Conservation (phyloP, 2,797 vertebrate genomes). For the Artibeus lituratus region DNA sequence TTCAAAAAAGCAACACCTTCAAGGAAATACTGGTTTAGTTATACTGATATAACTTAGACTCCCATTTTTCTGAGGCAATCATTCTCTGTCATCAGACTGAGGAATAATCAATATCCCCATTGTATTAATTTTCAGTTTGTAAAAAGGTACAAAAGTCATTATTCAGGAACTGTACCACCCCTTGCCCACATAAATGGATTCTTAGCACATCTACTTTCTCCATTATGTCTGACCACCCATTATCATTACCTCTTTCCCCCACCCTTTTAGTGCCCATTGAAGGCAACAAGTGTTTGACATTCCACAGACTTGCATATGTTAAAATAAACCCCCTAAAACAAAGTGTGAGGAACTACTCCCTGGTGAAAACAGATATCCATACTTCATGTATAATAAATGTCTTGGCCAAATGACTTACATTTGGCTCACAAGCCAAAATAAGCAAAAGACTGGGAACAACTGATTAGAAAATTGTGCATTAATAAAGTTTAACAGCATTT, state of each 20-base stretch:
- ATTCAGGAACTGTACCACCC: background rate
- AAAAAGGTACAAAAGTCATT: background rate
- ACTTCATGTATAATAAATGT: background rate
- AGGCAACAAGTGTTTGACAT: background rate
- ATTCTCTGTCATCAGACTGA: background rate
- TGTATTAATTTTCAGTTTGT: background rate
- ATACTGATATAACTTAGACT: background rate
- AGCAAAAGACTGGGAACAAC: background rate
- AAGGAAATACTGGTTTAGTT: background rate
- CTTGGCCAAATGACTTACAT: background rate
- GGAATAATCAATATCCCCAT: background rate
- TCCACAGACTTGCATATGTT: background rate
- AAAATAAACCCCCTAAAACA: background rate
- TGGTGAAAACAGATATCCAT: background rate
- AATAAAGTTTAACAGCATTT: slow-evolving; percentile 37
- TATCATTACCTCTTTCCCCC: background rate
- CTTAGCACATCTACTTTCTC: background rate
- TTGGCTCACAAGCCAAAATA: slow-evolving; percentile 26
- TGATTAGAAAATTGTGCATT: slow-evolving; percentile 46
- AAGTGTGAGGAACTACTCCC: background rate
- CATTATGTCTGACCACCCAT: background rate
- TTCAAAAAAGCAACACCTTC: background rate
- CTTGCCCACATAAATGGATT: background rate
- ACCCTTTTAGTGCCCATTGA: background rate
- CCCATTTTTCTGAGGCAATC: background rate